Evolutionary conservation across 2,113 vertebrate species (phyloP).

Genomic region (Otis tarda): DNA sequence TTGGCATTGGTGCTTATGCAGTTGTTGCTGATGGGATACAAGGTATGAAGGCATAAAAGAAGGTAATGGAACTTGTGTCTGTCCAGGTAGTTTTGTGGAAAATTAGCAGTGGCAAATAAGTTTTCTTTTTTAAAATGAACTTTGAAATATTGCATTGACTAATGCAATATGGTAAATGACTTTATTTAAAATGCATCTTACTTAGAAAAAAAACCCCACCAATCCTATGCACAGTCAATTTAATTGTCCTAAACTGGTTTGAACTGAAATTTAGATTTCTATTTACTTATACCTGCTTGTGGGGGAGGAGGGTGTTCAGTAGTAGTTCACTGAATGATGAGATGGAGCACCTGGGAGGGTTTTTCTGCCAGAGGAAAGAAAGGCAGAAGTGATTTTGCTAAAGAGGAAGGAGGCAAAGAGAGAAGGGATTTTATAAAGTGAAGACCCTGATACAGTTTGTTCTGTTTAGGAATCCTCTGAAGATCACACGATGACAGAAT

Average conservation of each 20-base stretch:
- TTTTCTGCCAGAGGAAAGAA: background rate
- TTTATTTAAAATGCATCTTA: background rate
- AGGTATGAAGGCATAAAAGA: background rate
- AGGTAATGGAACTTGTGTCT: background rate
- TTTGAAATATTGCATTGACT: background rate
- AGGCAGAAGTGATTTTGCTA: background rate
- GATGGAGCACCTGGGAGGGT: background rate
- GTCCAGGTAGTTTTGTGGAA: background rate
- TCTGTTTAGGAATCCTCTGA: background rate
- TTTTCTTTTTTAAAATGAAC: background rate
- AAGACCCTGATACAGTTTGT: background rate
- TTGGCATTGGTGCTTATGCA: background rate
- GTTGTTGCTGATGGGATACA: background rate
- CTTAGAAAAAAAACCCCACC: background rate
- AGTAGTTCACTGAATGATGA: background rate
- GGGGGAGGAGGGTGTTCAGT: rapidly evolving
- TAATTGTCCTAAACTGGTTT: background rate
- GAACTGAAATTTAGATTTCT: background rate
- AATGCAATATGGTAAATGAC: too few species aligned
- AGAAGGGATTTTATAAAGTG: background rate
- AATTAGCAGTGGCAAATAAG: background rate
- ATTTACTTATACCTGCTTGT: background rate
- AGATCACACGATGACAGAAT: background rate
- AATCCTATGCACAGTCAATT: background rate
- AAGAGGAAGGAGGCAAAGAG: background rate